Evolutionary conservation across 2,888 invertebrate genomes (phyloP).

Genomic region (Eupithecia tripunctaria): DNA sequence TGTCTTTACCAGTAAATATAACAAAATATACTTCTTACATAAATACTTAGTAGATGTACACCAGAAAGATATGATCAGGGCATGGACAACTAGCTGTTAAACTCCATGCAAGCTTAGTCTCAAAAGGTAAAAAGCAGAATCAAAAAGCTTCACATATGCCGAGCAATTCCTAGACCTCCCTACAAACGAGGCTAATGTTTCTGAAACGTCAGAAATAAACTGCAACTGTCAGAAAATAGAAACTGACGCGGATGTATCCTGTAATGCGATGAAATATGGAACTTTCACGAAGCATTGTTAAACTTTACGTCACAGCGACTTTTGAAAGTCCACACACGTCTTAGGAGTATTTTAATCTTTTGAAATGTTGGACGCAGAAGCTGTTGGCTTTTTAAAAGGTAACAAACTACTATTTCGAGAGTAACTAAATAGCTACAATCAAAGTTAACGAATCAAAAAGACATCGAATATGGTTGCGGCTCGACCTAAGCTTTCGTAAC

Average conservation of each 20-base stretch:
- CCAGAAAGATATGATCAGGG: background rate
- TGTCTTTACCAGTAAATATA: too few species aligned
- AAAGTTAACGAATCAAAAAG: background rate
- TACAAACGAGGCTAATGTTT: constrained; percentile 22
- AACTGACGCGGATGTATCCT: constrained; percentile 12
- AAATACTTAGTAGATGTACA: too few species aligned
- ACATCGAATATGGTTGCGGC: background rate
- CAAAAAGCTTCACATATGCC: background rate
- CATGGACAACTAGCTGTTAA: background rate
- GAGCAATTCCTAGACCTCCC: background rate
- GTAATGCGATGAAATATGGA: constrained; percentile 36
- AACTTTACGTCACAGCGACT: constrained; percentile 25
- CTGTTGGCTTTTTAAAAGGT: background rate
- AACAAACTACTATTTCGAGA: background rate
- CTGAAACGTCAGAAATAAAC: constrained; percentile 29
- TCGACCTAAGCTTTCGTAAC: background rate
- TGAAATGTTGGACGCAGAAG: background rate
- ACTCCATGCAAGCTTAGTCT: background rate
- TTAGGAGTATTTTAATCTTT: constrained; percentile 3
- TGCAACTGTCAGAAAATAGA: constrained; percentile 19
- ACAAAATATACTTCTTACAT: too few species aligned
- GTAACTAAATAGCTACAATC: background rate
- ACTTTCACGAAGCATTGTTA: constrained; percentile 25
- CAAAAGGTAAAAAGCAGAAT: background rate
- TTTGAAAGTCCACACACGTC: constrained; percentile 22